Conservation (phyloP, 30 jellyfish, hydroid and myxozoan genomes). For the Haliclystus octoradiatus region DNA sequence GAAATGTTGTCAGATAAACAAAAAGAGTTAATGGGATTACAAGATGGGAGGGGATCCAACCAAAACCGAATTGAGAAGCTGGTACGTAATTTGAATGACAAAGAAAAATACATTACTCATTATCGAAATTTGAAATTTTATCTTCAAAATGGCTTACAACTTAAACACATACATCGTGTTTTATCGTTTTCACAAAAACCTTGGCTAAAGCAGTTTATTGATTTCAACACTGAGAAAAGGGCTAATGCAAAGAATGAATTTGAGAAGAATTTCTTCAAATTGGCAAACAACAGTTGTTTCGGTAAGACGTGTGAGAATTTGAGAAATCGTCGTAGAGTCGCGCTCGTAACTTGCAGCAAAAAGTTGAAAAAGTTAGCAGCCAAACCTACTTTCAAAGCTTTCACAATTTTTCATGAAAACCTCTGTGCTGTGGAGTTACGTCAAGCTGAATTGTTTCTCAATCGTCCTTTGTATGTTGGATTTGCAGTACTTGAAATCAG, state of each 20-base stretch:
- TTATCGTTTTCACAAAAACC: constrained; percentile 27
- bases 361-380: neutral
- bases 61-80: no score
- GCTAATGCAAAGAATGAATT: constrained; percentile 26
- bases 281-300: neutral
- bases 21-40: no score
- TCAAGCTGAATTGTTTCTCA: neutral
- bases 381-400: neutral
- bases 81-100: neutral
- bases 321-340: neutral
- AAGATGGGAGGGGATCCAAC: no score
- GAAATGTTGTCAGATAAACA: neutral
- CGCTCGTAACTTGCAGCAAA: neutral
- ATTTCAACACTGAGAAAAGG: constrained; percentile 36
- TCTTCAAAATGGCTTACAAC: neutral
- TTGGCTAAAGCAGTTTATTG: constrained; percentile 42
- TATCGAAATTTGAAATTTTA: neutral
- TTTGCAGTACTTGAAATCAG: neutral
- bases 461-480: neutral
- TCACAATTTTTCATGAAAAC: neutral
- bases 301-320: neutral
- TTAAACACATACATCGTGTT: constrained; percentile 12
- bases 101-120: neutral
- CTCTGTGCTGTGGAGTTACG: neutral
- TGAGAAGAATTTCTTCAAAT: constrained; percentile 53